Percentiles rank a stretch among this genome's conserved stretches.
Conservation (phyloP, 2,888 invertebrate genomes). For the Acronicta aceris region DNA sequence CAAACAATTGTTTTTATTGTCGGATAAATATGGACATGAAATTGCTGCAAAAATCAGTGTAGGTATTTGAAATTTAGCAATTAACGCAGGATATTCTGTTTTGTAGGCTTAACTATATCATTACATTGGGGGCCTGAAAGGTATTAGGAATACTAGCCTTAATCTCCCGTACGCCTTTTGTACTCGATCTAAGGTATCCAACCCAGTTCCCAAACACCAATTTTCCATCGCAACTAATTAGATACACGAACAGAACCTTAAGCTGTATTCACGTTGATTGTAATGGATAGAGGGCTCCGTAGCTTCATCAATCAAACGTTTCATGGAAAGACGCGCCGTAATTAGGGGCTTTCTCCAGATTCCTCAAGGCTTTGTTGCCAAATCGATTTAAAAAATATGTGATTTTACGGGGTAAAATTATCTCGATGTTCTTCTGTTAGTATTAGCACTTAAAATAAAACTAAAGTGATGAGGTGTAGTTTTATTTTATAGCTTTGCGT, state of each 20-base stretch:
- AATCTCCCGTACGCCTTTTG: neutral
- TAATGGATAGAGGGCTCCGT: slow-evolving; percentile 67
- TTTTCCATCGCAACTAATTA: slow-evolving; percentile 29
- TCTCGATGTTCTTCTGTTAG: no score
- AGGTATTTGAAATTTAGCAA: no score
- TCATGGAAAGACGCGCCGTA: slow-evolving; percentile 61
- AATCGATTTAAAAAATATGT: slow-evolving; percentile 37
- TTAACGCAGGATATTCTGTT: no score
- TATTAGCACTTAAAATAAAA: slow-evolving; percentile 8
- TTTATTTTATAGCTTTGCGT: neutral
- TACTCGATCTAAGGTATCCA: neutral
- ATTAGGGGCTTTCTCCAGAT: slow-evolving; percentile 61
- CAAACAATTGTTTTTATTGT: no score
- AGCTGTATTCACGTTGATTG: slow-evolving; percentile 60
- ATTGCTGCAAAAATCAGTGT: no score
- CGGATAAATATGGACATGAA: no score
- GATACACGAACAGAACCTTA: slow-evolving; percentile 24
- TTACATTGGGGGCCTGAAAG: neutral
- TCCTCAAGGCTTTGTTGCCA: slow-evolving; percentile 43
- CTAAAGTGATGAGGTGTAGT: neutral
- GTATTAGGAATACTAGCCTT: neutral
- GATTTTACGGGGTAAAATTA: slow-evolving; percentile 26
- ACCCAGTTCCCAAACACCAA: slow-evolving; percentile 13
- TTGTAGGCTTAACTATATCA: slow-evolving; percentile 5
- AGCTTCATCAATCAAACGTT: slow-evolving; percentile 69